phyloP scores from a whole-genome alignment of 2,888 invertebrate genomes.

The Ethmia dodecea region DNA sequence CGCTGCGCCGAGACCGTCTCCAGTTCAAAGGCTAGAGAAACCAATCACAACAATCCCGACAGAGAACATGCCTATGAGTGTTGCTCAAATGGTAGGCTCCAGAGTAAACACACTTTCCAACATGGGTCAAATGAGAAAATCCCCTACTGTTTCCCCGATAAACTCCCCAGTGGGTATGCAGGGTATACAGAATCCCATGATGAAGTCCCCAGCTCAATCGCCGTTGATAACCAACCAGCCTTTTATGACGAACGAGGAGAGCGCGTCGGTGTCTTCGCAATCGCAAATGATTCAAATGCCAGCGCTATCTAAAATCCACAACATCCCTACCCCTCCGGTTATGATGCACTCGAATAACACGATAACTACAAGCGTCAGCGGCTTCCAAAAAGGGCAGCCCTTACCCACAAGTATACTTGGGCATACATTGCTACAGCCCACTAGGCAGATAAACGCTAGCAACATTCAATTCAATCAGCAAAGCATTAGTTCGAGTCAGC shows the following conservation, averaged over 20 bases:
- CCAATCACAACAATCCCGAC: constrained; percentile 34
- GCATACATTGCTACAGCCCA: constrained; percentile 64
- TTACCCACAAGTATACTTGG: constrained; percentile 68
- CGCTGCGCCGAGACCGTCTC: constrained; percentile 51
- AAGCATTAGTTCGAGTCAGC: constrained; percentile 70
- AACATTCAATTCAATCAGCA: constrained; percentile 59
- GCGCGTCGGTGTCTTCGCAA: constrained; percentile 37
- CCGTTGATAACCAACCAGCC: constrained; percentile 53
- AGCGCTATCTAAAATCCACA: constrained; percentile 66
- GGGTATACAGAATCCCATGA: constrained; percentile 48
- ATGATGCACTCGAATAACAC: constrained; percentile 60
- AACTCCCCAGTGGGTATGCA: constrained; percentile 57
- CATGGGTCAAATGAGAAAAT: constrained; percentile 59
- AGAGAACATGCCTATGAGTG: constrained; percentile 56
- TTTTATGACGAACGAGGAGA: constrained; percentile 45
- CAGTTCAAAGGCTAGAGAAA: constrained; percentile 57
- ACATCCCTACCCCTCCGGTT: constrained; percentile 39
- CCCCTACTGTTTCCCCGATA: constrained; percentile 65
- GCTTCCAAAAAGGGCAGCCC: constrained; percentile 53
- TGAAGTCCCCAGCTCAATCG: constrained; percentile 65
- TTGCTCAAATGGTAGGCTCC: constrained; percentile 55
- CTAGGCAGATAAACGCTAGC: constrained; percentile 54
- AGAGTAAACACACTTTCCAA: constrained; percentile 57
- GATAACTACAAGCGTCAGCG: constrained; percentile 53
- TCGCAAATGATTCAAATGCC: constrained; percentile 74